These are phyloP conservation scores for Sycobia sp. DNA, from an alignment of 1,140 invertebrate genomes.

Conservation along the genomic window DNA sequence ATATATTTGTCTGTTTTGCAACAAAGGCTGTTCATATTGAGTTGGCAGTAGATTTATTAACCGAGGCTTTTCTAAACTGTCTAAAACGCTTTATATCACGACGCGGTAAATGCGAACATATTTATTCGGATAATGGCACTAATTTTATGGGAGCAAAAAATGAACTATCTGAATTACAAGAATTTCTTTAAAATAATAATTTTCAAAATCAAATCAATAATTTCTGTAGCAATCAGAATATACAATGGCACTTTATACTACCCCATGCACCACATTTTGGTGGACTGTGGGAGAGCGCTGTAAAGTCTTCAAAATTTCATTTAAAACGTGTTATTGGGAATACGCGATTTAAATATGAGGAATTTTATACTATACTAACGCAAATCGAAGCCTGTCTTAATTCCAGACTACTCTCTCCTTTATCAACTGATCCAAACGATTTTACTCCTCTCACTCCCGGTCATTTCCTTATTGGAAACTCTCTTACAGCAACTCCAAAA, in stretches of 20 bases:
- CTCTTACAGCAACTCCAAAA: too few relatives aligned
- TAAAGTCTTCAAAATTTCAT: conserved; percentile 43
- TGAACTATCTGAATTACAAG: not conserved
- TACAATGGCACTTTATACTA: too few relatives aligned
- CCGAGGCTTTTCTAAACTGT: conserved; percentile 38
- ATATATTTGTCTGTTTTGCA: conserved; percentile 1
- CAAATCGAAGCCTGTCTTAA: not conserved
- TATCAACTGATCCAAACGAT: not conserved
- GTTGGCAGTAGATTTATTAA: conserved; percentile 31
- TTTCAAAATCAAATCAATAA: too few relatives aligned
- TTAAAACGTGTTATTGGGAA: conserved; percentile 2
- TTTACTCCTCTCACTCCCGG: not conserved
- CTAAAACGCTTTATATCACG: conserved; percentile 40
- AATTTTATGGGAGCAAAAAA: conserved; percentile 20
- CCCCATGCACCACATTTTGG: conserved; percentile 44
- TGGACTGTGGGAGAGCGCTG: conserved; percentile 48
- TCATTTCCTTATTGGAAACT: not conserved
- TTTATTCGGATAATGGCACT: conserved; percentile 33
- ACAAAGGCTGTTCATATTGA: conserved; percentile 22
- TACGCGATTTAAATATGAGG: too few relatives aligned
- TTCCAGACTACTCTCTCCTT: not conserved
- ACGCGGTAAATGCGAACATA: conserved; percentile 8
- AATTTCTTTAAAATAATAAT: not conserved
- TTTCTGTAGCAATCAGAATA: too few relatives aligned
- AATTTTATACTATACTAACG: not conserved